Evolutionary conservation across 2,113 vertebrate genomes (phyloP), one percentile per base, ranked within the genome.

Genomic region (Trogon surrucura): DNA sequence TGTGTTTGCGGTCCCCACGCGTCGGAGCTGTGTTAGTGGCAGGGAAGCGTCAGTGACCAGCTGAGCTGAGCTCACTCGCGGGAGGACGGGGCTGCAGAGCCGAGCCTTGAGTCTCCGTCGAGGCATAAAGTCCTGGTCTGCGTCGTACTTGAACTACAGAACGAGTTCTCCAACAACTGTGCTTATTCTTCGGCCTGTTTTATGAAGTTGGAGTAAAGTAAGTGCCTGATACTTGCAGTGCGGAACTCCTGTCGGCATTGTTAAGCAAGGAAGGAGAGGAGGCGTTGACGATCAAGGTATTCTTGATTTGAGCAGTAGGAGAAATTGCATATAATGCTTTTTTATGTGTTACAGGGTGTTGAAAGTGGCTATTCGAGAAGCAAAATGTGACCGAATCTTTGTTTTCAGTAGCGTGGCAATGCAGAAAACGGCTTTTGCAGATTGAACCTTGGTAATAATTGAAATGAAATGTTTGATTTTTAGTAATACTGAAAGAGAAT

Each of bases 41-140:
- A 51, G 32, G 54, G 32, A n/a, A 44, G 21, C 23, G 18, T 26
- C 16, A 34, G 13, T 48, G 48, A n/a, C 36, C 38, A 20, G 38
- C 15, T 27, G 29, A 73, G 17, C 23, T 0, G 0, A 58, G 36
- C 11, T 72, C 16, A 18, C 12, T 48, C 65, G 13, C 0, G 2
- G 36, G 48, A 69, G 32, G 13, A 80, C 27, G 66, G 13, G 13
- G 11, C 51, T 71, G 41, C 48, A 62, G 14, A 60, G 21, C 18
- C 14, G 54, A 69, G 26, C 20, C 12, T 11, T n/a, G 48, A 45
- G 27, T 17, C 1, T 0, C 17, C 23, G 8, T 77, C 32, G 26
- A n/a, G 53, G 22, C 9, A 4, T 38, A 30, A n/a, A 71, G 32
- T 44, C 9, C 13, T 79, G 32, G 15, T 56, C 22, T 60, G 0